Evolutionary conservation across 2,113 vertebrate genomes (phyloP).

Genomic region (Upupa epops): DNA sequence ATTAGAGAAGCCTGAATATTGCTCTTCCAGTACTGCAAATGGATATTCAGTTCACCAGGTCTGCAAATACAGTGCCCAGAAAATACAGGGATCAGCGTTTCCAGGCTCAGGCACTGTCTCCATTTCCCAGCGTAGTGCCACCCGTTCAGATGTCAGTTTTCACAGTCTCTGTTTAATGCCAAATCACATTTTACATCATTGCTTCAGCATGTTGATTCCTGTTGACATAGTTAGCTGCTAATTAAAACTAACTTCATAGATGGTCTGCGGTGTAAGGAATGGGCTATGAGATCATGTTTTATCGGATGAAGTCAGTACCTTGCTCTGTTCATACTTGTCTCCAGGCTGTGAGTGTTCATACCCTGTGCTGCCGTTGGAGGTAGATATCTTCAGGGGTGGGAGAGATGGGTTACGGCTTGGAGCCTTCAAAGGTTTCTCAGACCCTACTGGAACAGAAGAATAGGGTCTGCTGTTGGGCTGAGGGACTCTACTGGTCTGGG

Average conservation of each 20-base stretch:
- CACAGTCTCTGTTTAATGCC: not conserved
- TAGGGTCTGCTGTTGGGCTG: conserved; percentile 86
- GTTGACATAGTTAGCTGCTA: not conserved
- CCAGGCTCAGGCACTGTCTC: not conserved
- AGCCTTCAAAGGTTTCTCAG: conserved; percentile 83
- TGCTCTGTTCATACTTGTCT: conserved; percentile 85
- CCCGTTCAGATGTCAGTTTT: not conserved
- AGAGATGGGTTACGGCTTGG: conserved; percentile 80
- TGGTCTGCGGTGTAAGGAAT: not conserved
- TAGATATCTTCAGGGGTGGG: conserved; percentile 87
- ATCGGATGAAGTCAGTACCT: conserved; percentile 73
- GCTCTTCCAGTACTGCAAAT: not conserved
- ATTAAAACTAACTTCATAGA: not conserved
- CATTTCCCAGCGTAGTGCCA: not conserved
- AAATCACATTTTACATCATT: not conserved
- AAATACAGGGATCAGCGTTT: not conserved
- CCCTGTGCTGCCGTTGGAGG: conserved; percentile 91
- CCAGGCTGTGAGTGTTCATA: conserved; percentile 83
- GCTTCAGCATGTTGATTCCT: not conserved
- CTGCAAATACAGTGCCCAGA: not conserved
- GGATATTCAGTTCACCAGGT: not conserved
- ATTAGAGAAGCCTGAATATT: not conserved
- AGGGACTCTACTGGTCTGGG: conserved; percentile 74
- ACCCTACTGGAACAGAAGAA: conserved; percentile 81
- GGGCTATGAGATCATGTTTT: not conserved